Conservation (phyloP, 2,113 vertebrate genomes). For the Perca flavescens region DNA sequence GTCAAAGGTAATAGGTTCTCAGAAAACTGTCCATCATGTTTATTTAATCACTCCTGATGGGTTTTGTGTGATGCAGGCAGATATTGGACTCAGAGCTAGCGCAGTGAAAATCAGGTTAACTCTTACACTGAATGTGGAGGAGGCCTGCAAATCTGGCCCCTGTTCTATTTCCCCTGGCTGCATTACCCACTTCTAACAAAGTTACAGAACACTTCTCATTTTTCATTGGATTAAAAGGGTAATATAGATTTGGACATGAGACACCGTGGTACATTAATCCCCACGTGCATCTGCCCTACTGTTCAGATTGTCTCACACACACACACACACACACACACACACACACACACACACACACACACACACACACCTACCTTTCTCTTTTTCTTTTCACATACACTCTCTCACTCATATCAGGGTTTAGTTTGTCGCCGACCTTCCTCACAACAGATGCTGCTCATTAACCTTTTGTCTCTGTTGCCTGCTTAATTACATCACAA, state of each 20-base stretch:
- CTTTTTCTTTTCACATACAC: not conserved
- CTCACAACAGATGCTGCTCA: constrained; percentile 42
- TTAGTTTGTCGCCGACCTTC: constrained; percentile 24
- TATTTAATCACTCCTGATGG: constrained; percentile 78
- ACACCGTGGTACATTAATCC: constrained; percentile 71
- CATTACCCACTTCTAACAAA: constrained; percentile 81
- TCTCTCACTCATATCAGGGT: constrained; percentile 22
- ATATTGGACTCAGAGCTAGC: constrained; percentile 76
- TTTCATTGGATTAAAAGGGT: constrained; percentile 83
- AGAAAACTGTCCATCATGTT: constrained; percentile 72
- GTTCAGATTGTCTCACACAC: not conserved
- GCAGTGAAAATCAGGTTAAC: constrained; percentile 77
- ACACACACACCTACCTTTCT: constrained; percentile 9
- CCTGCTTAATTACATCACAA: constrained; percentile 61
- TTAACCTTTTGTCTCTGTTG: constrained; percentile 56
- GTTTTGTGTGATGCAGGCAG: constrained; percentile 67
- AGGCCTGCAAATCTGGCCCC: constrained; percentile 74
- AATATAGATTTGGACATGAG: constrained; percentile 77
- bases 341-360: constrained; percentile 3
- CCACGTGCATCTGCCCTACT: constrained; percentile 63
- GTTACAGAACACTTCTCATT: constrained; percentile 80
- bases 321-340: constrained; percentile 3
- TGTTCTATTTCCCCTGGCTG: constrained; percentile 78
- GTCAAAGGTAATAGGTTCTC: constrained; percentile 58
- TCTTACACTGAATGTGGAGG: constrained; percentile 70